Conservation (phyloP, 2,797 vertebrate species). For the Myripristis murdjan region DNA sequence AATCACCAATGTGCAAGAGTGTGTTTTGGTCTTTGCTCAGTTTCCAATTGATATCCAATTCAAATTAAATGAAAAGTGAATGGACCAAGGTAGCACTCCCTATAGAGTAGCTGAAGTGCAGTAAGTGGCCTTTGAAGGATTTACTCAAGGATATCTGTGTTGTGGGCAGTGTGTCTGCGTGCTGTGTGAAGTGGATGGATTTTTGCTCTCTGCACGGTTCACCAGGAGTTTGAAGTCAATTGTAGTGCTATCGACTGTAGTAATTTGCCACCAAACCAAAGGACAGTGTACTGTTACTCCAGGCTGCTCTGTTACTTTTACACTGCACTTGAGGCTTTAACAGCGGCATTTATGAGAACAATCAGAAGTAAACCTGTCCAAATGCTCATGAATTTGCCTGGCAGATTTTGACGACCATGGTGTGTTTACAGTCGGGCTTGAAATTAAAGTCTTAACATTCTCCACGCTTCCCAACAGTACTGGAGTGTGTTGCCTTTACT, state of each 20-base stretch:
- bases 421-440: background rate
- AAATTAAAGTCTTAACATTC: background rate
- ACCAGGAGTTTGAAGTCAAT: conserved; percentile 6
- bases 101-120: conserved; percentile 8
- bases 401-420: background rate
- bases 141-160: conserved; percentile 6
- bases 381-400: background rate
- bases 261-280: conserved; percentile 23
- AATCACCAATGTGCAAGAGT: conserved; percentile 1
- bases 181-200: conserved; percentile 15
- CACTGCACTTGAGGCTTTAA: conserved; percentile 11
- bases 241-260: background rate
- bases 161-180: conserved; percentile 32
- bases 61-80: conserved; percentile 40
- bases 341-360: conserved; percentile 1
- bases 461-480: background rate
- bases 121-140: conserved; percentile 14
- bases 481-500: background rate
- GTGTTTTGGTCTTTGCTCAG: conserved; percentile 1
- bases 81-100: conserved; percentile 6
- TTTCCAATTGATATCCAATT: conserved; percentile 12
- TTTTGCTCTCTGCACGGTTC: conserved; percentile 10
- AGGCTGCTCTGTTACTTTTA: conserved; percentile 11
- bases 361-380: background rate
- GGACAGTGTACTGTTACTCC: conserved; percentile 5